Base-by-base conservation (phyloP, 1,140 invertebrate species). In the Saccostrea echinata region DNA sequence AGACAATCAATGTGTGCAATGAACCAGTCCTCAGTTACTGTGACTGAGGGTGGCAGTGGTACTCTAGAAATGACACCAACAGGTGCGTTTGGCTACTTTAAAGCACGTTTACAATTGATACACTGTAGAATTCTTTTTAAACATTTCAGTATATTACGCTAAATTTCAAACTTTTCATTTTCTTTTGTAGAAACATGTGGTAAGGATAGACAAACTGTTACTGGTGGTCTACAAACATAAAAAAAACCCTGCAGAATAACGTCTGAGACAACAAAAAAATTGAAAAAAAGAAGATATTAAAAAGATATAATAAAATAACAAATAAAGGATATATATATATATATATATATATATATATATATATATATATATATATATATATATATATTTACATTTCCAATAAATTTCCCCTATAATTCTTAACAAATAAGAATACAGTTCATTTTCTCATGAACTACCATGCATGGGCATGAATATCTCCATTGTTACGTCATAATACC, bases 131-230 rank as follows among this genome's bases (percentile, higher is more conserved):
- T n/a, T 61, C 4, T n/a, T 61, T 61, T 61, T 21, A 0, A 21
- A 61, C 6, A 21, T 61, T 21, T 3, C 18, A 61, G 3, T 18
- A 61, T 6, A 61, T n/a, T 6, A 61, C 8, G 55, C 33, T 76
- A 16, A 30, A 76, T 76, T 16, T 76, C 11, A 30, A 30, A 11
- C 27, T 76, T 3, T 24, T 30, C 30, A 3, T 16, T 33, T 33
- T 30, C 27, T 76, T 33, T 76, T 30, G 13, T 76, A 76, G 68
- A 76, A 33, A 76, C 68, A 3, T 76, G 68, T 76, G 68, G 68
- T 76, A 76, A 76, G 68, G 33, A 76, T 27, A 18, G 16, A 6
- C 21, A 61, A 21, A n/a, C 43, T 61, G 6, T 61, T 18, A n/a
- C 21, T 21, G 6, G n/a, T 61, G 55, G 18, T 21, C 6, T 8